phyloP scores from a whole-genome alignment of 1,140 invertebrate species.

The Penaeus indicus region DNA sequence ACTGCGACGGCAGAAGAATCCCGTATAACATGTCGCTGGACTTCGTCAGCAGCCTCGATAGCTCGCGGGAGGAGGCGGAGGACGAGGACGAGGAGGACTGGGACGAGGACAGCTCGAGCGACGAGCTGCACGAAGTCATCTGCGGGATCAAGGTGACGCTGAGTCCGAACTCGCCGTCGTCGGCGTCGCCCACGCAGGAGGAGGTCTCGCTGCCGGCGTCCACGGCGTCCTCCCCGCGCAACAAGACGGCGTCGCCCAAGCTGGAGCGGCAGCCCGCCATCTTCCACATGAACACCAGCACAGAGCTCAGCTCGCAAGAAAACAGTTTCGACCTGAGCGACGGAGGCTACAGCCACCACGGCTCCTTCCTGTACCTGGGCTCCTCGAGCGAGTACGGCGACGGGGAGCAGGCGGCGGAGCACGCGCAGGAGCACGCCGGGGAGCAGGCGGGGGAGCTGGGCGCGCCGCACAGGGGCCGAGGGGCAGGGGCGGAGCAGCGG shows the following conservation, averaged over 20 bases:
- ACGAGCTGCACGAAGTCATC: conserved; percentile 66
- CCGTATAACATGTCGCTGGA: conserved; percentile 50
- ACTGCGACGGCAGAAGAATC: conserved; percentile 32
- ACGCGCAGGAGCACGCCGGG: conserved; percentile 22
- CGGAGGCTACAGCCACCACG: conserved; percentile 69
- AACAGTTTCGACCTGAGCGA: conserved; percentile 72
- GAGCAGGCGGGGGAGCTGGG: conserved; percentile 55
- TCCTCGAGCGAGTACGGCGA: conserved; percentile 68
- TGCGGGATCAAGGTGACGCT: conserved; percentile 80
- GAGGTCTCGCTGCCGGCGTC: conserved; percentile 68
- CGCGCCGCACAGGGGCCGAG: conserved; percentile 75
- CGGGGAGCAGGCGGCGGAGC: conserved; percentile 72
- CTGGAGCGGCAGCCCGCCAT: conserved; percentile 84
- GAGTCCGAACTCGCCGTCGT: conserved; percentile 73
- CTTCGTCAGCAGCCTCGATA: conserved; percentile 51
- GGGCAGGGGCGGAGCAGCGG: conserved; percentile 75
- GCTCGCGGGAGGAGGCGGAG: conserved; percentile 58
- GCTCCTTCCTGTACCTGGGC: conserved; percentile 70
- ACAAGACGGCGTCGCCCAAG: conserved; percentile 60
- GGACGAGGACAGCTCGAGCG: conserved; percentile 65
- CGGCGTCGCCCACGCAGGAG: conserved; percentile 70
- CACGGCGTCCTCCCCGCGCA: conserved; percentile 64
- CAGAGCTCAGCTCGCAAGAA: conserved; percentile 71
- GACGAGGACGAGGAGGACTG: conserved; percentile 62
- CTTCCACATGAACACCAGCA: conserved; percentile 73